Evolutionary conservation across 2,888 invertebrate species (phyloP).

Genomic region (Erebia aethiops): DNA sequence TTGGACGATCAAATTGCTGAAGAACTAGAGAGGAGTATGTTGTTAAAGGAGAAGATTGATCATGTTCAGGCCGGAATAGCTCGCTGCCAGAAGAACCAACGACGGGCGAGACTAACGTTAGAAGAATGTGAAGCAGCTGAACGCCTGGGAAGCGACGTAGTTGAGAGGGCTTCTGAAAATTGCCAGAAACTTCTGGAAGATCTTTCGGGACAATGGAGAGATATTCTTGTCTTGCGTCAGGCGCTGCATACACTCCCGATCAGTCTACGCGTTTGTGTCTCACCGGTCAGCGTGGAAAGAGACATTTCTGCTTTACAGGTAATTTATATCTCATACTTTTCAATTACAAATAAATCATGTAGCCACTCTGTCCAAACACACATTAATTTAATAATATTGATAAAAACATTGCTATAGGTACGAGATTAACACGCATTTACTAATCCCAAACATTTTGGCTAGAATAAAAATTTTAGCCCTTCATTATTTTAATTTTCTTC

Average conservation of each 20-base stretch:
- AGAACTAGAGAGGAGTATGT: conserved; percentile 89
- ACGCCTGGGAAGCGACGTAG: conserved; percentile 88
- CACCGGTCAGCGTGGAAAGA: conserved; percentile 89
- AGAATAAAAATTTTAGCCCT: too few relatives aligned
- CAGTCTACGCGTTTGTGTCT: conserved; percentile 88
- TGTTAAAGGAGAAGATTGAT: conserved; percentile 89
- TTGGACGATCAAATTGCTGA: conserved; percentile 89
- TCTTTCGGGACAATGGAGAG: conserved; percentile 88
- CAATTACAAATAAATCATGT: too few relatives aligned
- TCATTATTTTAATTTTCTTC: too few relatives aligned
- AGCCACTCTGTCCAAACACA: too few relatives aligned
- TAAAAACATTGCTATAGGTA: too few relatives aligned
- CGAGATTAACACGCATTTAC: too few relatives aligned
- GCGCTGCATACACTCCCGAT: conserved; percentile 90
- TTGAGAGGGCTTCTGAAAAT: conserved; percentile 89
- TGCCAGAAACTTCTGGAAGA: conserved; percentile 88
- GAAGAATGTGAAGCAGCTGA: conserved; percentile 90
- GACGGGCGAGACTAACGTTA: conserved; percentile 84
- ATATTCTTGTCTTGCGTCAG: conserved; percentile 89
- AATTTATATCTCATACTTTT: conserved; percentile 30
- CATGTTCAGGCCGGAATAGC: conserved; percentile 88
- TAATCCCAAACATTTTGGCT: too few relatives aligned
- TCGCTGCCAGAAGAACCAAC: conserved; percentile 86
- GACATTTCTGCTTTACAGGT: conserved; percentile 86
- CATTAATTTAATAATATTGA: too few relatives aligned